Conservation (phyloP, 2,113 vertebrate genomes). For the Tauraco erythrolophus region DNA sequence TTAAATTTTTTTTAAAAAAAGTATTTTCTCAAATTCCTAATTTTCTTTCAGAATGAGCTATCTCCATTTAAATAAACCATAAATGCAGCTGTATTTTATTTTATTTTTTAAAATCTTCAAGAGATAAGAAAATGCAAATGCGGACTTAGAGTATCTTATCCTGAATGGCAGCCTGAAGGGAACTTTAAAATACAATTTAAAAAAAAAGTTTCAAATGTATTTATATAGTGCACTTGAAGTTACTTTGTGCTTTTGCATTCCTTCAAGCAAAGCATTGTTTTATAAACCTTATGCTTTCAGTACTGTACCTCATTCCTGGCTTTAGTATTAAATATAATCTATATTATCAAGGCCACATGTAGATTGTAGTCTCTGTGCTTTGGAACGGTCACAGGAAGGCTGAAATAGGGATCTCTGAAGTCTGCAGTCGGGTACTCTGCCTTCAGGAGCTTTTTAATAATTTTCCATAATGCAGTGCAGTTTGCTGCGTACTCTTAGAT, state of each 20-base stretch:
- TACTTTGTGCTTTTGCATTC: neutral
- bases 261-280: neutral
- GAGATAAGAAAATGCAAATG: neutral
- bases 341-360: neutral
- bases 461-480: neutral
- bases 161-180: neutral
- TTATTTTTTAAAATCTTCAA: neutral
- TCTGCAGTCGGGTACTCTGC: neutral
- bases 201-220: neutral
- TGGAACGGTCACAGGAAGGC: neutral
- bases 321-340: neutral
- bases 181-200: neutral
- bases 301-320: neutral
- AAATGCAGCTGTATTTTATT: neutral
- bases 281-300: rapidly evolving
- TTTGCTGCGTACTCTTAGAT: neutral
- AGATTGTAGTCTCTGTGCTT: neutral
- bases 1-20: neutral
- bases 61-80: neutral
- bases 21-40: neutral
- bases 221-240: neutral
- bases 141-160: neutral
- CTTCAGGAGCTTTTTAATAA: neutral
- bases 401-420: too few species aligned
- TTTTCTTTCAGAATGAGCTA: neutral